Evolutionary conservation across 1,140 invertebrate species (phyloP).

Genomic region (Mylabris phalerata): DNA sequence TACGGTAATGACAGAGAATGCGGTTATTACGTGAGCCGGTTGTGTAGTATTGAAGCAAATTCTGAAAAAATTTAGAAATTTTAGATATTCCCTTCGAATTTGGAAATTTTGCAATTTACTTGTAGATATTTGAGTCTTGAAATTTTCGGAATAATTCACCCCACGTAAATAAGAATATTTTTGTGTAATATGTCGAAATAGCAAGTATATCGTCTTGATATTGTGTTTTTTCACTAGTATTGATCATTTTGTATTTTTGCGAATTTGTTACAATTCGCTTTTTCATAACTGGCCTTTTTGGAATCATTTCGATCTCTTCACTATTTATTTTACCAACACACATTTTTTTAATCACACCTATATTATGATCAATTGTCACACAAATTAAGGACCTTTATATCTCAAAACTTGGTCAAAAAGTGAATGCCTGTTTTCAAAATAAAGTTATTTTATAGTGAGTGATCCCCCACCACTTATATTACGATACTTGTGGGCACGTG

Average conservation of each 20-base stretch:
- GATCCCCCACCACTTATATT: no score
- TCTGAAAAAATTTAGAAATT: conserved; percentile 46
- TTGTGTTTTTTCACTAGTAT: not conserved
- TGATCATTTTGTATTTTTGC: not conserved
- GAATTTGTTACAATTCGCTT: not conserved
- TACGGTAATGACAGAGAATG: conserved; percentile 55
- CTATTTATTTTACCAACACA: not conserved
- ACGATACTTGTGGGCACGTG: no score
- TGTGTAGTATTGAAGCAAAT: conserved; percentile 63
- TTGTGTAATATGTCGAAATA: conserved; percentile 16
- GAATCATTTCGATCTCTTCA: not conserved
- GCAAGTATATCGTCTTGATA: conserved; percentile 20
- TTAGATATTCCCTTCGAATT: not conserved
- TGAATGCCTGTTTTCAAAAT: no score
- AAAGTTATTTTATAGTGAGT: no score
- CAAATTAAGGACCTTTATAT: no score
- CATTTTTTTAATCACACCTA: not conserved
- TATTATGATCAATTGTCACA: no score
- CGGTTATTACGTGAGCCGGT: conserved; percentile 65
- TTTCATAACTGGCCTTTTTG: not conserved
- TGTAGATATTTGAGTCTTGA: conserved; percentile 18
- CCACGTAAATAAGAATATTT: conserved; percentile 12
- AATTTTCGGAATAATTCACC: conserved; percentile 9
- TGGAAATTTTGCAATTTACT: conserved; percentile 13
- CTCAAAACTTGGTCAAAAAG: no score